Evolutionary conservation across 2,888 invertebrate species (phyloP), one percentile per base, ranked within the genome.

Genomic region (Sarcophaga rosellei): DNA sequence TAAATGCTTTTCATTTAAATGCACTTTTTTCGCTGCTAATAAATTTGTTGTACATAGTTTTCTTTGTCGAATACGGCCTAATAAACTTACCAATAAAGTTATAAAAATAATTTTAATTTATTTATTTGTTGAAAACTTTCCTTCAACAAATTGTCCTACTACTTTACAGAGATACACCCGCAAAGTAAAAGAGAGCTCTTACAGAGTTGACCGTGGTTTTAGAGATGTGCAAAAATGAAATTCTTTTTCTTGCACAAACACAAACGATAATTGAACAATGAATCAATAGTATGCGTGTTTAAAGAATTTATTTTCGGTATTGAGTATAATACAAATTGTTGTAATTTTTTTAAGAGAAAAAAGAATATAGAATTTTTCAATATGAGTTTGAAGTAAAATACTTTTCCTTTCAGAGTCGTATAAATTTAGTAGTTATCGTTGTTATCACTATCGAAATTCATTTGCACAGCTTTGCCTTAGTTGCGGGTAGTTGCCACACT

Each of bases 131-230:
- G 61, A 70, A 76, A 59, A 44, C 73, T 85, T 76, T 15, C 66
- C 35, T 57, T 73, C 72, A 57, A 73, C 57, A 69, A 72, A 76
- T 73, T 80, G 10, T 35, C 35, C n/a, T 57, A 45, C 73, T 81
- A 85, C 85, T 81, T 81, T 20, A 77, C 73, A 65, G 73, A 73
- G 57, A 77, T 85, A 81, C 84, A 81, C 84, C 80, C 81, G 81
- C 68, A 73, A 57, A 85, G 77, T 15, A 75, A 84, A 85, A 81
- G 80, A 81, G 77, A 81, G 65, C 12, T 62, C 12, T 35, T 65
- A 66, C 76, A 79, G 63, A 63, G 25, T 74, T 74, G 73, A 59
- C 47, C 44, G 53, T 25, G 65, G 63, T 65, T 65, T 45, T 82
- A 76, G 78, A 83, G 83, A 78, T 78, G 83, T 73, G 83, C 73